Base-by-base conservation (phyloP, 2,113 vertebrate species). In the Myrmecophaga tridactyla region DNA sequence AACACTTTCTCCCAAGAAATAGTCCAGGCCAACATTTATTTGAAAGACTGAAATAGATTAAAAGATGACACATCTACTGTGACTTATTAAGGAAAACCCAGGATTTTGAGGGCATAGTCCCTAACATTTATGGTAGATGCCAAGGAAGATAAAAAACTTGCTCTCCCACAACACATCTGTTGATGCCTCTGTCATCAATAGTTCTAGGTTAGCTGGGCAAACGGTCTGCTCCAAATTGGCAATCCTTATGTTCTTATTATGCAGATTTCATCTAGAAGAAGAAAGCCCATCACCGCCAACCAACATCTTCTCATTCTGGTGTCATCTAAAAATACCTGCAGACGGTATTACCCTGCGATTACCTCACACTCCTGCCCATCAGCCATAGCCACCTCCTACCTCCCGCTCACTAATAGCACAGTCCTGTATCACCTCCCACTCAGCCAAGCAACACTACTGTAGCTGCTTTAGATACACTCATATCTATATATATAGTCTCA, bases 401-500 rank as follows among this genome's bases (percentile, higher is more conserved):
- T 98, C 97, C 96, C 96, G 97, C 98, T 98, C 98, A 98, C 98
- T 98, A 98, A 98, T 98, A 98, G 98, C 98, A 98, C 97, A 98
- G 98, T 98, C 98, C 98, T 98, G 98, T 98, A 96, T 98, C 98
- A 98, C 98, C 98, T 98, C 98, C 98, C 97, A 98, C 98, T 98
- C 98, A 98, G 98, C 98, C 80, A 97, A 98, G 98, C 96, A 1
- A 98, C 98, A 98, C 98, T 98, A 97, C 96, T 96, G 97, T 98
- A 97, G 97, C 96, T 98, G 98, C 97, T 98, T 98, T 98, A 72
- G 96, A 98, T 97, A 98, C 89, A 98, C 98, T 98, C 98, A 97
- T 97, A 92, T 95, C 98, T 98, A 98, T 98, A 98, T 98, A 98
- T 98, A 97, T 97, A 97, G 92, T 86, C 96, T 95, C 93, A 94